Conservation (phyloP, 2,113 vertebrate genomes). For the Numenius arquata region DNA sequence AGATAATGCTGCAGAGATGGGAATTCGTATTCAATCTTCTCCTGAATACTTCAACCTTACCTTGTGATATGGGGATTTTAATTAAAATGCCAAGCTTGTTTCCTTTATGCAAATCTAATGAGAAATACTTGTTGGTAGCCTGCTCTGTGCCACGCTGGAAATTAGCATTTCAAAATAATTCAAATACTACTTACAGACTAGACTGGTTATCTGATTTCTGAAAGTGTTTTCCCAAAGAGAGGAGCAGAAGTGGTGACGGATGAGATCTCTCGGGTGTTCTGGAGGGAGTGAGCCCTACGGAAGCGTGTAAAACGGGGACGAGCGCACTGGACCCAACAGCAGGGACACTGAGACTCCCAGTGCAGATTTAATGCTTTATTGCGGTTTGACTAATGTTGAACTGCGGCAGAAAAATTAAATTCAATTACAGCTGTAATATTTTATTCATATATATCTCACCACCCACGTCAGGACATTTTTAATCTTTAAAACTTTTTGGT, state of each 20-base stretch:
- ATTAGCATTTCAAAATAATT: slow-evolving; percentile 20
- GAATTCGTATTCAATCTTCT: slow-evolving; percentile 55
- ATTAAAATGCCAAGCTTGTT: slow-evolving; percentile 53
- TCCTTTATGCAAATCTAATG: slow-evolving; percentile 2
- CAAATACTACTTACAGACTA: background rate
- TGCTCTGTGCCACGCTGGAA: background rate
- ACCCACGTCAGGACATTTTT: background rate
- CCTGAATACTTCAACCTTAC: slow-evolving; percentile 39
- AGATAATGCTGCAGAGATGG: slow-evolving; percentile 98
- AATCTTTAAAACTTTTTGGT: background rate
- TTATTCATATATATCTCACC: background rate
- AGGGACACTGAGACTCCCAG: rapidly evolving
- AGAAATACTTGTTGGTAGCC: background rate
- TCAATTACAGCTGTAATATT: background rate
- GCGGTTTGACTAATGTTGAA: background rate
- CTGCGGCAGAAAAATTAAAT: background rate
- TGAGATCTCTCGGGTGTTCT: background rate
- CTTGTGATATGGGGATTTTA: background rate
- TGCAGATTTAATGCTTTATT: background rate
- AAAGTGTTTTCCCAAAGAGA: background rate
- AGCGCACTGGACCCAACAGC: background rate
- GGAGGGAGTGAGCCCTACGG: background rate
- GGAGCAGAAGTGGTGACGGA: background rate
- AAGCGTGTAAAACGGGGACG: background rate
- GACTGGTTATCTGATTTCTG: background rate